Base-by-base conservation (phyloP, 2,888 invertebrate genomes). In the Leptinotarsa juncta region DNA sequence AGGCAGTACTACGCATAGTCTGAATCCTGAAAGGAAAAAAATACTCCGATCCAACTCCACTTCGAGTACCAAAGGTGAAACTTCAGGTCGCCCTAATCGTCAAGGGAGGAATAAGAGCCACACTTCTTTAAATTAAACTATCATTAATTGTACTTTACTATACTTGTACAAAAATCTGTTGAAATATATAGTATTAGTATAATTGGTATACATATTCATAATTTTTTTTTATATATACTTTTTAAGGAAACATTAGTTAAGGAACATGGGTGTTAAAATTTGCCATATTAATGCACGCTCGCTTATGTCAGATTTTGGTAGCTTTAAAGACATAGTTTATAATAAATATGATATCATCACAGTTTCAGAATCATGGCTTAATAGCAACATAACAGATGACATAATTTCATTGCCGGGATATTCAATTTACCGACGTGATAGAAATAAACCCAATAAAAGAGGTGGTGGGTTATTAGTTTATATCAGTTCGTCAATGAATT, bases 341-440 rank as follows among this genome's bases (percentile, higher is more conserved):
- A 57, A 20, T 16, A 57, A 23, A 23, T 57, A 57, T 57, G 57
- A 57, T 20, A 57, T 57, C 20, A 57, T 57, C 20, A 57, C 57
- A 20, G 57, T 57, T 20, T 57, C 57, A 18, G 23, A 57, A 57
- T 15, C 57, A 5, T 57, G 57, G 57, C 23, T 57, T 4, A 57
- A 57, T 18, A 20, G 20, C 20, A 20, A 26, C 26, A 23, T 23
- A 10, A 20, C 57, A 20, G 23, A 57, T 57, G 57, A 57, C 23
- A 57, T n/a, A n/a, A 18, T 18, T n/a, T n/a, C 55, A 18, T 57
- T 57, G 7, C 20, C 57, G 10, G 57, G 57, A 10, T 57, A 57
- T 57, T 20, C 57, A 20, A 7, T 57, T 20, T 23, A 20, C 15
- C 20, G 57, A 14, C 23, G 26, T 26, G 26, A 26, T 26, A 26